Conservation (phyloP, 2,888 invertebrate species). For the Cephus rjabovi region DNA sequence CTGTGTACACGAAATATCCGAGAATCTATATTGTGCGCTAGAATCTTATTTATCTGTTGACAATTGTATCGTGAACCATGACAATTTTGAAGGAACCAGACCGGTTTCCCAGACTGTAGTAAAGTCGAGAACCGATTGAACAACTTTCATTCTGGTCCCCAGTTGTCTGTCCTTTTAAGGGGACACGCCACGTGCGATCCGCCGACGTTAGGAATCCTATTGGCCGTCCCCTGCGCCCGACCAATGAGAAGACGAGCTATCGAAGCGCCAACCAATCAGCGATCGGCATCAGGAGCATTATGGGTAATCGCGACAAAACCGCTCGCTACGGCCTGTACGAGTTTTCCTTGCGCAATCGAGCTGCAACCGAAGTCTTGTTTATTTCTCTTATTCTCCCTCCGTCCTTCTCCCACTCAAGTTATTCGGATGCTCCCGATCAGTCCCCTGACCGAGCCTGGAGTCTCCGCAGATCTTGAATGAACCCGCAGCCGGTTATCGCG, state of each 20-base stretch:
- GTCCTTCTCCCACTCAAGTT: neutral
- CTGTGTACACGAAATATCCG: neutral
- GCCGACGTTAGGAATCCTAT: neutral
- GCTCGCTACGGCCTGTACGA: neutral
- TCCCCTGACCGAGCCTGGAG: neutral
- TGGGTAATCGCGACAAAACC: neutral
- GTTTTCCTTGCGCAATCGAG: slow-evolving; percentile 7
- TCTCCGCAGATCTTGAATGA: neutral
- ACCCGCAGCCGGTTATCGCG: neutral
- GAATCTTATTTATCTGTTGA: neutral
- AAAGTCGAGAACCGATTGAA: neutral
- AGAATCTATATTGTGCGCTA: neutral
- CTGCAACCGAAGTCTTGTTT: neutral
- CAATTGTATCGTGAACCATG: neutral
- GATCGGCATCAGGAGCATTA: neutral
- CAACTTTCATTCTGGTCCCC: slow-evolving; percentile 38
- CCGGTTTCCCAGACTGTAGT: neutral
- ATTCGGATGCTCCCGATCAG: neutral
- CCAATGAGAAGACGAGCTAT: neutral
- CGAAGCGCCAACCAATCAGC: neutral
- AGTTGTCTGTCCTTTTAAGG: slow-evolving; percentile 43
- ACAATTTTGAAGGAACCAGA: neutral
- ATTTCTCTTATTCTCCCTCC: neutral
- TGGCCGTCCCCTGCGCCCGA: neutral
- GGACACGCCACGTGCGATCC: slow-evolving; percentile 22